These are phyloP conservation scores for Artibeus lituratus DNA, from an alignment of 2,797 vertebrate genomes.

Conservation along the genomic window DNA sequence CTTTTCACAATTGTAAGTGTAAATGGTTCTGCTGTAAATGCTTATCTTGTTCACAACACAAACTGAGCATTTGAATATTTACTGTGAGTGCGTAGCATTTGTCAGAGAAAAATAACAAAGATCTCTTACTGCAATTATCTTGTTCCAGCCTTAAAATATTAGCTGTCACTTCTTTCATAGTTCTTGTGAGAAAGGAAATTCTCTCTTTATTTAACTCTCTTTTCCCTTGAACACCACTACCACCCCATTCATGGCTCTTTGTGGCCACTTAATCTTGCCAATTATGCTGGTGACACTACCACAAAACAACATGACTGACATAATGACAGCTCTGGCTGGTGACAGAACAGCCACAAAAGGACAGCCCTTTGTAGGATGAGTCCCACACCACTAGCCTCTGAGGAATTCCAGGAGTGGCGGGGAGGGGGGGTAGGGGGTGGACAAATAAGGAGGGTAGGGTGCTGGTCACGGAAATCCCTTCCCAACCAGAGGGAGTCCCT, in stretches of 20 bases:
- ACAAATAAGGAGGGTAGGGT: conserved; percentile 36
- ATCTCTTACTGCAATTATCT: conserved; percentile 83
- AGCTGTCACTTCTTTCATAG: conserved; percentile 84
- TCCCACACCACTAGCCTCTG: conserved; percentile 74
- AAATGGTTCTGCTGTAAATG: conserved; percentile 72
- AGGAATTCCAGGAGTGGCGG: conserved; percentile 63
- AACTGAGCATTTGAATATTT: conserved; percentile 83
- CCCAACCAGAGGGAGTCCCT: conserved; percentile 64
- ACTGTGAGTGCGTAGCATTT: conserved; percentile 76
- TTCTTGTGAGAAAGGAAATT: conserved; percentile 83
- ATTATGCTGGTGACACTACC: conserved; percentile 83
- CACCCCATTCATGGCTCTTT: conserved; percentile 82
- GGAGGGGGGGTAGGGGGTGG: too few species aligned
- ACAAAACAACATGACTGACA: conserved; percentile 83
- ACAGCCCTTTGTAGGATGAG: conserved; percentile 72
- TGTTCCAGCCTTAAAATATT: conserved; percentile 84
- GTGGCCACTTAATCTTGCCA: conserved; percentile 83
- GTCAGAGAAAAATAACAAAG: conserved; percentile 83
- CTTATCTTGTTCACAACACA: conserved; percentile 79
- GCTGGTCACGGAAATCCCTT: conserved; percentile 44
- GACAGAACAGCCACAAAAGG: conserved; percentile 78
- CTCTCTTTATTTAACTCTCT: conserved; percentile 82
- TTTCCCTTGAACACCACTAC: conserved; percentile 82
- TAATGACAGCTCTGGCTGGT: conserved; percentile 84
- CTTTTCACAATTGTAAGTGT: conserved; percentile 76